Conservation (phyloP, 1,140 invertebrate genomes). For the Neodiprion fabricii region DNA sequence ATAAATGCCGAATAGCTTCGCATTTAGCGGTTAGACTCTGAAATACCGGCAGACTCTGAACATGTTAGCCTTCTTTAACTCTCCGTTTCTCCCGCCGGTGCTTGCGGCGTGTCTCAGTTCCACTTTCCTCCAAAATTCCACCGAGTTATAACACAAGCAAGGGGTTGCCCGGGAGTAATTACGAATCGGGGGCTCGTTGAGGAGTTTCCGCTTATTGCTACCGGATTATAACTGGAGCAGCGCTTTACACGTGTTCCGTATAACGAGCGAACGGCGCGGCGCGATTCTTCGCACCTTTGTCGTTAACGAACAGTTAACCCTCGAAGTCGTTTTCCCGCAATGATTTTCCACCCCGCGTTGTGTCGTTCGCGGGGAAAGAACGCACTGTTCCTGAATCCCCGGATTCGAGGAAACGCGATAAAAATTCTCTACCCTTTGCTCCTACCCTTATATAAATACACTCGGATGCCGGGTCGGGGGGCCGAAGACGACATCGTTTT, state of each 20-base stretch:
- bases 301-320: not conserved
- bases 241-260: not conserved
- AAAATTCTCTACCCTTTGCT: slow-evolving; percentile 17
- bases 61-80: not conserved
- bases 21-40: not conserved
- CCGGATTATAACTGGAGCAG: not conserved
- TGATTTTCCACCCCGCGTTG: slow-evolving; percentile 5
- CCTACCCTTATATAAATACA: slow-evolving; percentile 1
- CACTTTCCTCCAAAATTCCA: not conserved
- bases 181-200: not conserved
- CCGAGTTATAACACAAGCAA: not conserved
- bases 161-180: not conserved
- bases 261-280: not conserved
- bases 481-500: not conserved
- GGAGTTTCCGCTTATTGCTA: not conserved
- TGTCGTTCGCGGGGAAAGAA: slow-evolving; percentile 12
- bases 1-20: slow-evolving; percentile 15
- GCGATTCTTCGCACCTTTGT: slow-evolving; percentile 4
- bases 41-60: not conserved
- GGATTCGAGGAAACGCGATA: not conserved
- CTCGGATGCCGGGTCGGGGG: not conserved
- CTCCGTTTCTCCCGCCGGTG: not conserved
- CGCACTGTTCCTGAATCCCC: not conserved
- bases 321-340: not conserved
- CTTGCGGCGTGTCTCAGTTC: not conserved